Evolutionary conservation across 2,888 invertebrate species (phyloP), one percentile per base, ranked within the genome.

Genomic region (Neoaliturus tenellus): DNA sequence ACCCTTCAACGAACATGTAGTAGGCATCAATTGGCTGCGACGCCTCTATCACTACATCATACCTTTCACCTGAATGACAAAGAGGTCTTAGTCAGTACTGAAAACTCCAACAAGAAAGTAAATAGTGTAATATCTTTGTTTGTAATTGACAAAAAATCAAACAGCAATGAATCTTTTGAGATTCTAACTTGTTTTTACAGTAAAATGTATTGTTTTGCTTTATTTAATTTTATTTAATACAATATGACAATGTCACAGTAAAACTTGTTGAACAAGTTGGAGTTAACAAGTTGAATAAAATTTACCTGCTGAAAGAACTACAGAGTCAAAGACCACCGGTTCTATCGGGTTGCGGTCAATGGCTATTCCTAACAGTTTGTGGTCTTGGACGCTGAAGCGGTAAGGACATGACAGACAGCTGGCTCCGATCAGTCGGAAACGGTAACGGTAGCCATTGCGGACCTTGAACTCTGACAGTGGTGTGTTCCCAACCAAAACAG

Each of bases 391-490:
- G 8, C 90, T 91, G n/a, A 93, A 86, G 55, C 89, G 88, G 10
- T 92, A 88, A 0, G 93, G 92, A 86, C 94, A 94, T 82, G 91
- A 91, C 2, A 93, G 89, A 17, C 92, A 92, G 31, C 92, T 91
- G 0, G 92, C 92, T 85, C 93, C 93, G 81, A 93, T 91, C 80
- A 93, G 86, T 55, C 93, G 91, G 85, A 94, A 90, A 81, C 93
- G 90, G 87, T 93, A 93, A 44, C 91, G 90, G 62, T 89, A 90
- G 17, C 92, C 91, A 80, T 90, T 89, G 86, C 90, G 89, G 8
- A 93, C 89, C 0, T 85, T 84, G 75, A 89, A 88, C n/a, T 86
- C 85, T 17, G 88, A 86, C 14, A 89, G 84, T 0, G 89, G 88
- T 3, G 88, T 87, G 31, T 62, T 31, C 1, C 62, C 62, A 8